Base-by-base conservation (phyloP, 2,888 invertebrate species). In the Polylopha cassiicola region DNA sequence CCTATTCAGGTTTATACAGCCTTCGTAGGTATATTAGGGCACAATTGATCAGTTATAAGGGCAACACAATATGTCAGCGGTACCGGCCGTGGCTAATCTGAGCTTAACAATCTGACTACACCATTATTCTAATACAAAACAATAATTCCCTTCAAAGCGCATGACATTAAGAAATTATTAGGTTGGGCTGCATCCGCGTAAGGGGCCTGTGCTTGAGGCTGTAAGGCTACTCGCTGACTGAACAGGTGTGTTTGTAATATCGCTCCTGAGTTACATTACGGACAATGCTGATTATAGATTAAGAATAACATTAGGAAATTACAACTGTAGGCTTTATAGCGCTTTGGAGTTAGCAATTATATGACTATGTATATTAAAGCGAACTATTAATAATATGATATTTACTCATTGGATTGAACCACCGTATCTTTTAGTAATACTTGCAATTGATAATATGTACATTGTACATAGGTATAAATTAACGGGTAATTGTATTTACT, bases 141-240 rank as follows among this genome's bases (percentile, higher is more conserved):
- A 84, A 82, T 84, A 82, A 81, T 82, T 82, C 79, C 73, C 71
- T 73, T 74, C 72, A 65, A 62, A 77, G 73, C 73, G 74, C 79
- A 80, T 84, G 84, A 76, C 82, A 82, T 85, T 81, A 77, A 78
- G 82, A 81, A 85, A 85, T 82, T 82, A 80, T 82, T 81, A 80
- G 81, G 80, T 84, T 75, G 78, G 49, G 66, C 63, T 58, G 71
- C 75, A 80, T 82, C 80, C 81, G 82, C 74, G 78, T 77, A 80
- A 77, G 77, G 68, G 33, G 69, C 55, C 53, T 56, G 53, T 48
- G 75, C 76, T 77, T 36, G 54, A 48, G 75, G 76, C 62, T 54
- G 32, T 65, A 48, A 72, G 65, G 74, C 47, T 39, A 41, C 2
- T 18, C 31, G 17, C 37, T 51, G 31, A 52, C 39, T 32, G 38